Base-by-base conservation (phyloP, 2,888 invertebrate species). In the Anarsia innoxiella region DNA sequence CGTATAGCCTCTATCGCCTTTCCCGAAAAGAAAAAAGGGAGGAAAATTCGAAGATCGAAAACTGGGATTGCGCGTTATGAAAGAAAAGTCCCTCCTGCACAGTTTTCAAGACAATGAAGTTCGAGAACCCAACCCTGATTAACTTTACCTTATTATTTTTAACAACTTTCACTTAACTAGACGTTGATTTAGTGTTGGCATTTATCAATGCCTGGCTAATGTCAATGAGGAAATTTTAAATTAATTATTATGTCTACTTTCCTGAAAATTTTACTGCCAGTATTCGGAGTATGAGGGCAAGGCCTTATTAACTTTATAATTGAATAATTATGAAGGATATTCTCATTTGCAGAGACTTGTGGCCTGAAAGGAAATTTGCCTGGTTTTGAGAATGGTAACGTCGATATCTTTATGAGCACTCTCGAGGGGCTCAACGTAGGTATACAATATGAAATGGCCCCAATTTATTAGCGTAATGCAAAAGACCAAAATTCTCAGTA, bases 1-100 rank as follows among this genome's bases (percentile, higher is more conserved):
- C 76, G 76, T 77, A 72, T 69, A 59, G 50, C 49, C 67, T 67
- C 69, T 54, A 62, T 66, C 60, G 64, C 56, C 62, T 51, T 55
- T 47, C 53, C 59, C 57, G 50, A 67, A 73, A 68, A 68, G 60
- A 62, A 59, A 66, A 64, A 56, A 56, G 53, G 60, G 56, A 49
- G 48, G 55, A 52, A 58, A 59, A 61, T 60, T 60, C 61, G 59
- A 66, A 66, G 66, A 68, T 68, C 59, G 56, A 54, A 59, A 64
- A 49, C 50, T 51, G 52, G 51, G 53, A 48, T 28, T 16, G 30
- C 52, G 57, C 59, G 62, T 65, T 61, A 53, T 58, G 51, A 58
- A 51, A 60, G 58, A 50, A 53, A 55, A 59, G 61, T 53, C 53
- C 54, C 51, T 53, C 56, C 54, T 50, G 60, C 56, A 60, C 59